Evolutionary conservation across 1,140 invertebrate genomes (phyloP), one percentile per base, ranked within the genome.

Genomic region (Bombus picipes): DNA sequence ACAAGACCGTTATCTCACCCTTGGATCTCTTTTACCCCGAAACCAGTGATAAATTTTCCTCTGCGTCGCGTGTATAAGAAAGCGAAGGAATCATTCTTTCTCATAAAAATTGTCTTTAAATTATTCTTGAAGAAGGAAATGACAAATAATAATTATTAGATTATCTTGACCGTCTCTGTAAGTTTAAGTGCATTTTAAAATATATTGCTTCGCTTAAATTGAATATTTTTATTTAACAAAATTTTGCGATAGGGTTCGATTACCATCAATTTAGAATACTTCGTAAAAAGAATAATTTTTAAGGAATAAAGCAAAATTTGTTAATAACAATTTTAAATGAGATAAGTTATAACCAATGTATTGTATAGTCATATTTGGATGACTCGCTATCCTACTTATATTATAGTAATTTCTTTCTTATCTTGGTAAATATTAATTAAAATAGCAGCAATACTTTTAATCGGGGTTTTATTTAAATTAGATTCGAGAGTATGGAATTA

Each of bases 11-110:
- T 89, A 88, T 89, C 87, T 85, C 32, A n/a, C 57, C 43, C 71
- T 76, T 62, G 37, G 34, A 88, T 75, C 53, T 88, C 66, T 88
- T 41, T 41, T 68, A 59, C 77, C n/a, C 74, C 39, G 25, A 39
- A 81, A 72, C 65, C 57, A 74, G 72, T 72, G 78, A 88, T 88
- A 84, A 84, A 88, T 84, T n/a, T 81, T n/a, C 25, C 43, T 28
- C 28, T 41, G 25, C 18, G 32, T 28, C 13, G 41, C 34, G 32
- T n/a, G 25, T 65, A 22, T 47, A 8, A 8, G 18, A n/a, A n/a
- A 47, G 15, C 66, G 65, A 4, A 53, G 32, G 12, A 80, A 39
- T 53, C 3, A 70, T 70, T 47, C 28, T 25, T 43, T 15, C 43
- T 32, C 22, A 18, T 25, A 15, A 28, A 32, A 10, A 22, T 10